Evolutionary conservation across 2,888 invertebrate species (phyloP), one percentile per base, ranked within the genome.

Genomic region (Apodemia hepburni): DNA sequence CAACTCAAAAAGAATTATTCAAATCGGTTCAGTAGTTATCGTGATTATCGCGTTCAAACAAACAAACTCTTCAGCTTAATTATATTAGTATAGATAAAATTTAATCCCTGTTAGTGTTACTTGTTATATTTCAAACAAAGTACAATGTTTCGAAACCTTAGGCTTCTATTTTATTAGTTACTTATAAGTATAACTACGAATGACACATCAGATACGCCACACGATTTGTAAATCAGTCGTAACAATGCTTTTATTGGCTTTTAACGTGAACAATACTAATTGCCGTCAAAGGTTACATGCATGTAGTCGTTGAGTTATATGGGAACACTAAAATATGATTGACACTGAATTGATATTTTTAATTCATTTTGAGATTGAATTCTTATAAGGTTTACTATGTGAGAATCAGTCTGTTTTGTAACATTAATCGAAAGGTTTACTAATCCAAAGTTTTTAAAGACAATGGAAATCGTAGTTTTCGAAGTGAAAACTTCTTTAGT

Each of bases 271-370:
- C 54, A 54, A 54, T 54, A 54, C 54, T 54, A 54, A 54, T 54
- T 54, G 54, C 15, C 22, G 15, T 27, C 27, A 15, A 54, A 54
- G 54, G 11, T 22, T 54, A 22, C 18, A 22, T 54, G 9, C 33
- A 33, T 9, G 54, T 15, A 54, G 54, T 54, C 22, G 22, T 15
- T 42, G 15, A 54, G 54, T 15, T 42, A 42, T 22, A 27, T 54
- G 54, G 54, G 54, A 54, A 54, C 54, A 27, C 15, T 54, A 27
- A 12, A 49, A 17, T 15, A 6, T 54, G 54, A 54, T 54, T 54
- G 54, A 54, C 54, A 54, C 27, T 54, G 54, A 54, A 54, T 54
- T 22, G 54, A 54, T 54, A 54, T 22, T 54, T 51, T 54, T 27
- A 54, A 54, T 54, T 54, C 27, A 54, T 54, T 54, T 54, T 54